A percentile compares a stretch with the other conserved stretches of the same genome.
Conservation (phyloP, 2,797 vertebrate genomes). For the Pitangus sulphuratus region DNA sequence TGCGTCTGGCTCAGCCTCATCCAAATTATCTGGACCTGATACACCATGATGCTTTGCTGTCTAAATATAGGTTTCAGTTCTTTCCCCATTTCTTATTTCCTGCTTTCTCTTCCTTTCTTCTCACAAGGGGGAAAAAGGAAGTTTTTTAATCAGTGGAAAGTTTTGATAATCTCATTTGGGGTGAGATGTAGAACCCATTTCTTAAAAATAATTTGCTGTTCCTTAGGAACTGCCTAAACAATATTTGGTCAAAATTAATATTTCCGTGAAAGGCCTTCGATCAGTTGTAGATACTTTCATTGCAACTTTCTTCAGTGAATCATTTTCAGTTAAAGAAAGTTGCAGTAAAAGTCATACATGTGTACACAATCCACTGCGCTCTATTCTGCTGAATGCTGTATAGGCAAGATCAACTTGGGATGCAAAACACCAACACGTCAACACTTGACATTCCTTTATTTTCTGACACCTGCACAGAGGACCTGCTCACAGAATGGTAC, state of each 20-base stretch:
- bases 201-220: neutral
- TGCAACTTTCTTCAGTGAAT: neutral
- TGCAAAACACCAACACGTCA: neutral
- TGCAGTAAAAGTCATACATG: neutral
- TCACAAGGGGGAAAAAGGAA: accelerated
- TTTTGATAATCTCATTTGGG: neutral
- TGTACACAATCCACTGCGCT: neutral
- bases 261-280: neutral
- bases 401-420: neutral
- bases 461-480: neutral
- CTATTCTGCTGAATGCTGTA: neutral
- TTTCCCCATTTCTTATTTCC: neutral
- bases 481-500: neutral
- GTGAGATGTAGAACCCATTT: neutral
- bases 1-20: neutral
- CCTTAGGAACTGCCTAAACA: neutral
- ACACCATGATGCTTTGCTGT: neutral
- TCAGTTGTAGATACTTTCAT: neutral
- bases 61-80: neutral
- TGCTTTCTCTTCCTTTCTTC: neutral
- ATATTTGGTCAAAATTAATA: neutral
- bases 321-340: neutral
- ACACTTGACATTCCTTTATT: neutral
- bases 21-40: neutral
- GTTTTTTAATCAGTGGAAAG: neutral